Conservation (phyloP, 2,113 vertebrate genomes). For the Monarcha castaneiventris region DNA sequence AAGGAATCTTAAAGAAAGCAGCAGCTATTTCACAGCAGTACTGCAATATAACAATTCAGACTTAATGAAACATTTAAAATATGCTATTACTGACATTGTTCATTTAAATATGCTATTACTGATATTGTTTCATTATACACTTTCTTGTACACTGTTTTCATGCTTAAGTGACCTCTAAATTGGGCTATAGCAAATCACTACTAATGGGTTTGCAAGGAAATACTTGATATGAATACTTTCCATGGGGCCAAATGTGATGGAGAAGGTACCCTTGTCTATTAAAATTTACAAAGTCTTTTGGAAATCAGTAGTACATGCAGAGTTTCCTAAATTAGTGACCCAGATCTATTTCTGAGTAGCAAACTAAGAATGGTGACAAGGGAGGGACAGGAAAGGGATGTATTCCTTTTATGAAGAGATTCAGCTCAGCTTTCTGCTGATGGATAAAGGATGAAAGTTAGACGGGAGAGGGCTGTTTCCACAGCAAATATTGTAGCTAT, state of each 20-base stretch:
- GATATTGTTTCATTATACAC: conserved; percentile 78
- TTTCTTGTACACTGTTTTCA: conserved; percentile 76
- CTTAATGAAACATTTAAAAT: conserved; percentile 81
- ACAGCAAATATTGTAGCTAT: not conserved
- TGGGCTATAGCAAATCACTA: conserved; percentile 72
- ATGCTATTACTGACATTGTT: conserved; percentile 74
- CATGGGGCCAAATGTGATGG: not conserved
- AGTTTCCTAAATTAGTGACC: not conserved
- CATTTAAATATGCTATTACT: conserved; percentile 78
- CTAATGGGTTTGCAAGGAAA: conserved; percentile 67
- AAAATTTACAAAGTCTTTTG: not conserved
- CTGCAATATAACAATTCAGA: conserved; percentile 71
- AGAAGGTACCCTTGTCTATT: not conserved
- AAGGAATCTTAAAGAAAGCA: conserved; percentile 60
- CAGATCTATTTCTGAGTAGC: not conserved
- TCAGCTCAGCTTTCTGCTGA: not conserved
- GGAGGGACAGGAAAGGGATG: not conserved
- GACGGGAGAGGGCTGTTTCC: not conserved
- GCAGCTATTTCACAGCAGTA: conserved; percentile 66
- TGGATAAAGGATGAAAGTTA: not conserved
- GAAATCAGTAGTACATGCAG: not conserved
- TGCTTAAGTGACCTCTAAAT: conserved; percentile 81
- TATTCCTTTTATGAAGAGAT: not conserved
- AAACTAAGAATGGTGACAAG: not conserved
- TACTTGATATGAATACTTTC: not conserved